Evolutionary conservation across 2,113 vertebrate genomes (phyloP).

Genomic region (Xiphias gladius): DNA sequence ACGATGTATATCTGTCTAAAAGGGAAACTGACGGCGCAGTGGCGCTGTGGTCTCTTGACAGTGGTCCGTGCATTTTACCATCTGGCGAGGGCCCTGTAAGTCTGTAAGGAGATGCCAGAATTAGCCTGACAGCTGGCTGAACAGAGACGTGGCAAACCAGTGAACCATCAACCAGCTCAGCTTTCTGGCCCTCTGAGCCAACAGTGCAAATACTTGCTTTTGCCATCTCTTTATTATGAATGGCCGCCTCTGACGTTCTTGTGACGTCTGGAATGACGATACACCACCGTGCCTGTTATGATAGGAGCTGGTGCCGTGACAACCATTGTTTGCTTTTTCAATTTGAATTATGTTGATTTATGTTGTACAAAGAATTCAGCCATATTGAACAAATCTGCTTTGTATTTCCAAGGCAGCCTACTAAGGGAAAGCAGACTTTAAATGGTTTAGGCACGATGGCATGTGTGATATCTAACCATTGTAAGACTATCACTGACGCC

Average conservation of each 20-base stretch:
- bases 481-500: neutral
- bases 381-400: constrained; percentile 28
- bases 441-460: neutral
- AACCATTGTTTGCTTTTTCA: constrained; percentile 49
- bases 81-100: constrained; percentile 7
- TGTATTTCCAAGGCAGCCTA: neutral
- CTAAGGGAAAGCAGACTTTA: neutral
- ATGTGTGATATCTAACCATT: neutral
- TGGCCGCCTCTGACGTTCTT: constrained; percentile 25
- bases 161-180: constrained; percentile 57
- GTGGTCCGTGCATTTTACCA: constrained; percentile 20
- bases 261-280: constrained; percentile 31
- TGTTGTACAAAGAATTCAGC: neutral
- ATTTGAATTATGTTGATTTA: constrained; percentile 49
- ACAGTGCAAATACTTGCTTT: constrained; percentile 48
- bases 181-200: neutral
- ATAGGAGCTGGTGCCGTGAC: constrained; percentile 7
- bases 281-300: constrained; percentile 19
- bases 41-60: neutral
- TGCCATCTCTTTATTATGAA: constrained; percentile 35
- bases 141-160: constrained; percentile 31
- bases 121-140: constrained; percentile 57
- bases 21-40: neutral
- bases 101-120: constrained; percentile 24
- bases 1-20: neutral